Percentiles rank a stretch among this genome's conserved stretches.
Conservation (phyloP, 2,888 invertebrate species). For the Eremobia ochroleuca region DNA sequence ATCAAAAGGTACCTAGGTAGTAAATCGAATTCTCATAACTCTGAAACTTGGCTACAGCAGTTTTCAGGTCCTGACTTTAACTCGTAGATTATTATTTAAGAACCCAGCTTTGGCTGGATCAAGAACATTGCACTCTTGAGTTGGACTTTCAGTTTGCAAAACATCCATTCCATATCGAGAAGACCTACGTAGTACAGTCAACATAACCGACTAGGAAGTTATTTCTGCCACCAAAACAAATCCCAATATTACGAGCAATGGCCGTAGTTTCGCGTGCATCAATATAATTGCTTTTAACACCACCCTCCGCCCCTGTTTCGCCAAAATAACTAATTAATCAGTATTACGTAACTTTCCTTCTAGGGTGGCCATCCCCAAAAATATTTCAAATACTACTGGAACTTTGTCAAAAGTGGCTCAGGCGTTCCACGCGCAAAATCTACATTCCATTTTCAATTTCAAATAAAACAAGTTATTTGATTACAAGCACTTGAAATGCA, state of each 20-base stretch:
- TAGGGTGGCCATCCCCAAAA: conserved; percentile 60
- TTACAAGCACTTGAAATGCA: conserved; percentile 47
- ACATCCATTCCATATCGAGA: conserved; percentile 3
- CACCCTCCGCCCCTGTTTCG: conserved; percentile 67
- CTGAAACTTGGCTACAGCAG: background rate
- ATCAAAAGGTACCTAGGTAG: background rate
- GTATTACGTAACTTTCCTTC: conserved; percentile 67
- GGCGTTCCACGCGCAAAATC: conserved; percentile 15
- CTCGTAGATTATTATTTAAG: background rate
- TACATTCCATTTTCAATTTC: conserved; percentile 42
- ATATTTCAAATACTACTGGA: conserved; percentile 53
- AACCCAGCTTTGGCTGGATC: background rate
- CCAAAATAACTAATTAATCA: conserved; percentile 78
- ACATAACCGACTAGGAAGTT: conserved; percentile 13
- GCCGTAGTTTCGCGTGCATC: conserved; percentile 71
- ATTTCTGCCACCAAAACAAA: conserved; percentile 46
- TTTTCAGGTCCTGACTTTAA: background rate
- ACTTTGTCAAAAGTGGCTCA: conserved; percentile 39
- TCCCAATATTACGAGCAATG: conserved; percentile 39
- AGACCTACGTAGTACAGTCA: background rate
- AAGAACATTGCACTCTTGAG: no score
- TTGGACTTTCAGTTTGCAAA: conserved; percentile 1
- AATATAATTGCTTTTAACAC: conserved; percentile 74
- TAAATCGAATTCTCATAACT: background rate
- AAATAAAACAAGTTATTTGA: conserved; percentile 48